Conservation (phyloP, 2,797 vertebrate species). For the Neoniphon sammara region DNA sequence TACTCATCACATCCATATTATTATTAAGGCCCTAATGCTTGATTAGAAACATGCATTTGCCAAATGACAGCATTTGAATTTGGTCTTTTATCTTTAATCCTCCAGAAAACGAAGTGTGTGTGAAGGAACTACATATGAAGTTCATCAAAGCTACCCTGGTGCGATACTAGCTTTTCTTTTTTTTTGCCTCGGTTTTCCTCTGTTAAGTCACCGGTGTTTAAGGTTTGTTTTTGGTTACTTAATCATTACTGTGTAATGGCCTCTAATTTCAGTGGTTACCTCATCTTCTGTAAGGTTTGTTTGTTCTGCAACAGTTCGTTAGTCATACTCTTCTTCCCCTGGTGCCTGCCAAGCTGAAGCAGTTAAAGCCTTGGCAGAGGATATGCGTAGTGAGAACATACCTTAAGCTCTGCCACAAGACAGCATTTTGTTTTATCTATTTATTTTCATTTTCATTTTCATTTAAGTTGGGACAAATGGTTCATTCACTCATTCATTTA, state of each 20-base stretch:
- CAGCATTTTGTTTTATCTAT: background rate
- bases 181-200: background rate
- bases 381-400: background rate
- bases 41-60: conserved; percentile 73
- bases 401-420: background rate
- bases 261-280: background rate
- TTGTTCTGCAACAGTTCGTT: conserved; percentile 11
- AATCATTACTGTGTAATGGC: too few relatives aligned
- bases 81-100: conserved; percentile 77
- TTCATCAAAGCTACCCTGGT: conserved; percentile 18
- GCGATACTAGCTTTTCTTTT: background rate
- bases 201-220: background rate
- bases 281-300: background rate
- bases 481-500: background rate
- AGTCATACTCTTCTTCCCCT: conserved; percentile 3
- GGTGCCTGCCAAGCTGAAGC: background rate
- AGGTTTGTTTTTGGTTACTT: background rate
- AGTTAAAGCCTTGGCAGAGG: background rate
- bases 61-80: conserved; percentile 69
- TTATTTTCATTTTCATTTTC: too few relatives aligned
- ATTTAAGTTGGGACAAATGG: background rate
- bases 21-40: conserved; percentile 72
- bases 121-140: conserved; percentile 32
- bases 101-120: conserved; percentile 41
- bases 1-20: conserved; percentile 69